phyloP scores from a whole-genome alignment of 2,797 vertebrate genomes.

The Gallinago nigripennis region DNA sequence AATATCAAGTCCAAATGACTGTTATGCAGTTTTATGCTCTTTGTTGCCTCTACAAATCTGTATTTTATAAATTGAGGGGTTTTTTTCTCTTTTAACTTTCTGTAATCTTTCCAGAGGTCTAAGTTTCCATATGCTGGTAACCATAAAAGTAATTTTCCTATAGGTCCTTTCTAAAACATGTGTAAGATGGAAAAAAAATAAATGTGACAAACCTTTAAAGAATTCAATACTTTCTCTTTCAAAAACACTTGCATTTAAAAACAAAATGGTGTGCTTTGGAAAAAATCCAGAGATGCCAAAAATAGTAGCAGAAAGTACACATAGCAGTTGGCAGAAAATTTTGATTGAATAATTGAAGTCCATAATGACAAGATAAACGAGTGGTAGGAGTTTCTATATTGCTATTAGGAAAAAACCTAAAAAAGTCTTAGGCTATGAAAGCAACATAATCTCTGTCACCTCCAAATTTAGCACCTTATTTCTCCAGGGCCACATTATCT shows the following conservation, averaged over 20 bases:
- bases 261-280: neutral
- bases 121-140: constrained; percentile 13
- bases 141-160: constrained; percentile 10
- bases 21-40: neutral
- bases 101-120: neutral
- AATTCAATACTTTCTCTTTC: neutral
- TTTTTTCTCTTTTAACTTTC: neutral
- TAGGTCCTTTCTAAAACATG: neutral
- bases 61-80: neutral
- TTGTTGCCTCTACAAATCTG: constrained; percentile 10
- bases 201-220: neutral
- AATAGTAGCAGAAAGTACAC: neutral
- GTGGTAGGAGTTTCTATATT: neutral
- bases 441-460: neutral
- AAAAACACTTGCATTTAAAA: neutral
- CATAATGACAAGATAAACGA: neutral
- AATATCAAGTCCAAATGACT: constrained; percentile 2
- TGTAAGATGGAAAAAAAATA: neutral
- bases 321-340: neutral
- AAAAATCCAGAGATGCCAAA: neutral
- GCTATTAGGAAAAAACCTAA: neutral
- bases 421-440: neutral
- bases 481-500: neutral
- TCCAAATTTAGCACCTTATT: neutral
- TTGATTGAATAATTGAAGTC: neutral